A percentile compares a stretch with the other conserved stretches of the same genome.
phyloP scores from a whole-genome alignment of 2,113 vertebrate species.

The Athene cunicularia region DNA sequence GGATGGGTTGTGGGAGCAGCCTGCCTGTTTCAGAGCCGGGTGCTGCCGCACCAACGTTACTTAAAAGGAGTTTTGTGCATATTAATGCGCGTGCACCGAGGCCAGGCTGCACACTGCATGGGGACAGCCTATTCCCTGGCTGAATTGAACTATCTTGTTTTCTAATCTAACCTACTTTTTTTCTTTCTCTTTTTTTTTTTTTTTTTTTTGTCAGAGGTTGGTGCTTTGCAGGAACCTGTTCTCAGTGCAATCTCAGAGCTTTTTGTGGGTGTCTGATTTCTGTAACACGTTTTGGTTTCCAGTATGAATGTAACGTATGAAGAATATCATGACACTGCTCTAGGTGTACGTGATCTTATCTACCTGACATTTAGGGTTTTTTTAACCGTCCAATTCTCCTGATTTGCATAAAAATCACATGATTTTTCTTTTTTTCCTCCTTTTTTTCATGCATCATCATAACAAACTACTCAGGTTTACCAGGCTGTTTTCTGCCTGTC shows the following conservation, averaged over 20 bases:
- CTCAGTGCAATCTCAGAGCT: constrained; percentile 26
- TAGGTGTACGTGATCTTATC: constrained; percentile 52
- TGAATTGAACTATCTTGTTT: constrained; percentile 46
- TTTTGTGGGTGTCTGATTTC: constrained; percentile 28
- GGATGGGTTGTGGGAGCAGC: neutral
- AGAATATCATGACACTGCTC: constrained; percentile 12
- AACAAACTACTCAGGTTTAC: constrained; percentile 33
- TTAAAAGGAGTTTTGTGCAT: constrained; percentile 43
- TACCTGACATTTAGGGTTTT: constrained; percentile 44
- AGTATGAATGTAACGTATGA: neutral
- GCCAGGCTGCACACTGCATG: neutral
- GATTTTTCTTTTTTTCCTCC: neutral
- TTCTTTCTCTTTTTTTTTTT: neutral
- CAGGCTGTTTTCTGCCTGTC: neutral
- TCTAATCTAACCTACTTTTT: constrained; percentile 65
- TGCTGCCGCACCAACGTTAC: neutral
- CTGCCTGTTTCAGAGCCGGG: neutral
- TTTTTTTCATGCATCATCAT: constrained; percentile 24
- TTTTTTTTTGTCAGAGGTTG: neutral
- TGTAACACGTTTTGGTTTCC: constrained; percentile 42
- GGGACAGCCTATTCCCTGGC: constrained; percentile 34
- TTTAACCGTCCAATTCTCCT: constrained; percentile 19
- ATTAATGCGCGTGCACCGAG: neutral
- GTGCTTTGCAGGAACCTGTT: constrained; percentile 35
- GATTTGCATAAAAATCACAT: constrained; percentile 60